Conservation (phyloP, 2,888 invertebrate genomes). For the Hedya salicella region DNA sequence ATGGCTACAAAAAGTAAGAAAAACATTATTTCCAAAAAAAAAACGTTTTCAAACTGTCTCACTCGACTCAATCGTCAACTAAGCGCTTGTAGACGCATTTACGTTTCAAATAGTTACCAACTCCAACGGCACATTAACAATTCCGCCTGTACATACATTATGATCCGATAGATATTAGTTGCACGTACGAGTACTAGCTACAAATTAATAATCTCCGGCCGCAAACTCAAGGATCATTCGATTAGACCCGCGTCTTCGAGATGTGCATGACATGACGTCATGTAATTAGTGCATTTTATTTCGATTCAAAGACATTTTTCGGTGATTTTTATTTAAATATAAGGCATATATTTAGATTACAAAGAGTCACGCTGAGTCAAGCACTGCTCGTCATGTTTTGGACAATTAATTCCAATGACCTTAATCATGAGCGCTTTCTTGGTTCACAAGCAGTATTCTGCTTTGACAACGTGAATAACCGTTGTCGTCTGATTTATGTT, state of each 20-base stretch:
- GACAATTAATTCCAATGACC: too few relatives aligned
- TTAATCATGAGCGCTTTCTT: too few relatives aligned
- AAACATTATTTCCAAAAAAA: too few relatives aligned
- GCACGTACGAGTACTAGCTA: slow-evolving; percentile 36
- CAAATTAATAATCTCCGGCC: slow-evolving; percentile 74
- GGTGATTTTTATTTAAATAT: background rate
- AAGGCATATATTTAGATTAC: too few relatives aligned
- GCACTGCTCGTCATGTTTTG: too few relatives aligned
- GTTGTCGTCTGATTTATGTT: too few relatives aligned
- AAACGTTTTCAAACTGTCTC: too few relatives aligned
- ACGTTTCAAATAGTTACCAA: slow-evolving; percentile 4
- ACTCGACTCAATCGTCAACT: slow-evolving; percentile 1
- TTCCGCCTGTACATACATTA: slow-evolving; percentile 30
- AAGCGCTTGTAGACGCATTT: background rate
- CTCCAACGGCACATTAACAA: slow-evolving; percentile 32
- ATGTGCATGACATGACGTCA: slow-evolving; percentile 32
- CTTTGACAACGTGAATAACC: too few relatives aligned
- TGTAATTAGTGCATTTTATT: slow-evolving; percentile 20
- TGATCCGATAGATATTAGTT: slow-evolving; percentile 29
- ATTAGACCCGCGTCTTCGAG: slow-evolving; percentile 51
- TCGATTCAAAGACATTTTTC: background rate
- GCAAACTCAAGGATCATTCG: slow-evolving; percentile 62
- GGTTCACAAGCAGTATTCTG: too few relatives aligned
- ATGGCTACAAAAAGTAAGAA: too few relatives aligned
- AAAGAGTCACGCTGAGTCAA: too few relatives aligned